These are phyloP conservation scores for Drosophila ambigua DNA, from an alignment of 1,140 invertebrate species.

Conservation along the genomic window DNA sequence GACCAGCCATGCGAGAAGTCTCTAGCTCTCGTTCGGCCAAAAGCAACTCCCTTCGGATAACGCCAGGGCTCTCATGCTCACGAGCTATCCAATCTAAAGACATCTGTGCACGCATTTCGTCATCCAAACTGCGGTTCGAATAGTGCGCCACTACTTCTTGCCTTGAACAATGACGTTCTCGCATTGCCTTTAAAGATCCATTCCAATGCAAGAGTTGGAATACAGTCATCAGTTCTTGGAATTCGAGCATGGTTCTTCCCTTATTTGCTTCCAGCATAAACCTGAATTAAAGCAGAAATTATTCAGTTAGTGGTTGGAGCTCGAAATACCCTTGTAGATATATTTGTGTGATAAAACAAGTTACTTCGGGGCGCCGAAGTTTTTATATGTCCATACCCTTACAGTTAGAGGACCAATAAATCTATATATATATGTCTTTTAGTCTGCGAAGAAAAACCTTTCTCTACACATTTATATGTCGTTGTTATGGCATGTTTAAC, in stretches of 20 bases:
- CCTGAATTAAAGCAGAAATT: constrained; percentile 62
- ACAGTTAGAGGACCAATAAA: too few species aligned
- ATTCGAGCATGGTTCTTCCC: constrained; percentile 97
- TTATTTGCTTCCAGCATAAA: constrained; percentile 98
- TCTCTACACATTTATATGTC: too few species aligned
- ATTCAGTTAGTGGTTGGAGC: neutral
- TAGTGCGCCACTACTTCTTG: constrained; percentile 98
- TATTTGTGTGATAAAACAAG: neutral
- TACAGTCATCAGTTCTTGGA: constrained; percentile 98
- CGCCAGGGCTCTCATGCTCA: constrained; percentile 92
- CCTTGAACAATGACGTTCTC: constrained; percentile 96
- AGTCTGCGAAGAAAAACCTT: too few species aligned
- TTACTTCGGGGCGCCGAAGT: too few species aligned
- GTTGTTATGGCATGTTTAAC: too few species aligned
- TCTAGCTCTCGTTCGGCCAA: constrained; percentile 94
- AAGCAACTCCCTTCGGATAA: constrained; percentile 91
- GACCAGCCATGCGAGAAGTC: constrained; percentile 93
- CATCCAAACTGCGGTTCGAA: constrained; percentile 94
- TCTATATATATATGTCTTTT: too few species aligned
- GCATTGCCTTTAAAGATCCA: constrained; percentile 95
- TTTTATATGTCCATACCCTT: too few species aligned
- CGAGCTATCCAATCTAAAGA: constrained; percentile 97
- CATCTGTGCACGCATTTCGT: constrained; percentile 98
- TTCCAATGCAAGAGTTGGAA: constrained; percentile 98
- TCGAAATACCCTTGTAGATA: neutral